phyloP scores from a whole-genome alignment of 2,797 vertebrate genomes.

The Limosa lapponica region DNA sequence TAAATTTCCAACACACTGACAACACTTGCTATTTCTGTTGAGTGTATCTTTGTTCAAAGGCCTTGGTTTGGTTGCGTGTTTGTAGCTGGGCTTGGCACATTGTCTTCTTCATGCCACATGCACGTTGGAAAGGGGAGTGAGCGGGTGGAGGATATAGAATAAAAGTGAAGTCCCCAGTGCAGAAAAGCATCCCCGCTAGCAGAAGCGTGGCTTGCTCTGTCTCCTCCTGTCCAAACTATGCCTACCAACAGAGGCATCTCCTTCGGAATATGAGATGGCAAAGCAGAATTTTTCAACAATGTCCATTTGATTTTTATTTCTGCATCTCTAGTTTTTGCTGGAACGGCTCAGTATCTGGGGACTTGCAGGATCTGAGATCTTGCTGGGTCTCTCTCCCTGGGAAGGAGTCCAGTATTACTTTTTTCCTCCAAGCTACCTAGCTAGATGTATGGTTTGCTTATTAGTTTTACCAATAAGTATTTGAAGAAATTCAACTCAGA shows the following conservation, averaged over 20 bases:
- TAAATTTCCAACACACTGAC: not conserved
- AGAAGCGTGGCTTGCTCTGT: not conserved
- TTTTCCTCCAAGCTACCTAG: not conserved
- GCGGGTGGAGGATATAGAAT: not conserved
- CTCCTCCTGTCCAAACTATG: not conserved
- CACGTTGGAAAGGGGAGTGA: not conserved
- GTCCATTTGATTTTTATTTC: not conserved
- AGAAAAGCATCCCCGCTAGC: not conserved
- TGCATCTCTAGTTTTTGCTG: not conserved
- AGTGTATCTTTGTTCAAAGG: not conserved
- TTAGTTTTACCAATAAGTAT: not conserved
- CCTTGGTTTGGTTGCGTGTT: not conserved
- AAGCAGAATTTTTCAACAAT: not conserved
- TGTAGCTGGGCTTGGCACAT: not conserved
- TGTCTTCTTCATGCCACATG: not conserved
- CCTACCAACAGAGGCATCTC: not conserved
- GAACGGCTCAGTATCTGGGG: not conserved
- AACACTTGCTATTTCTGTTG: not conserved
- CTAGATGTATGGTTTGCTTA: not conserved
- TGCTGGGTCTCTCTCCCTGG: not conserved
- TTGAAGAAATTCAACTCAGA: not conserved
- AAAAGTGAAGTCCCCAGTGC: not conserved
- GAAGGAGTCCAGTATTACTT: not conserved
- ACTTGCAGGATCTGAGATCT: not conserved
- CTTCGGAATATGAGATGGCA: not conserved